These are phyloP conservation scores for Myiozetetes cayanensis DNA, from an alignment of 2,113 vertebrate species.

Conservation along the genomic window DNA sequence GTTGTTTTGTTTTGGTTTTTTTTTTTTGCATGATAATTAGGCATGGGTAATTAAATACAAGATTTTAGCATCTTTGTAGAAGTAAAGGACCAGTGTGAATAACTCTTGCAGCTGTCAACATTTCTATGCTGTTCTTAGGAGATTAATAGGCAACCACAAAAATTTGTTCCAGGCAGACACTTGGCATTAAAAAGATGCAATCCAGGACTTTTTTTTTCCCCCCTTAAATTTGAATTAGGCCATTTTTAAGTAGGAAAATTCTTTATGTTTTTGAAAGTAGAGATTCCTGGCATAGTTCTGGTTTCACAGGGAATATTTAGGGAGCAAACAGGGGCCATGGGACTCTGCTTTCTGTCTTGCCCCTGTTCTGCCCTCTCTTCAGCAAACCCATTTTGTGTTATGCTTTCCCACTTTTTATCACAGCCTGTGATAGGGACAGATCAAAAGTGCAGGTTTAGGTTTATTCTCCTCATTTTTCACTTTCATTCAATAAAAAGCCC, in stretches of 20 bases:
- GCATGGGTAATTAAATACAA: neutral
- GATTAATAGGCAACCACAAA: conserved; percentile 44
- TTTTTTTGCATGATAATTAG: neutral
- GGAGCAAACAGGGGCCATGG: neutral
- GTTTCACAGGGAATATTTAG: conserved; percentile 10
- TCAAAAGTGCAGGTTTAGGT: neutral
- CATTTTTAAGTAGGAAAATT: conserved; percentile 7
- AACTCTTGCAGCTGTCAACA: conserved; percentile 20
- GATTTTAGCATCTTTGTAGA: conserved; percentile 16
- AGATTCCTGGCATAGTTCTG: conserved; percentile 38
- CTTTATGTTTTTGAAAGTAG: neutral
- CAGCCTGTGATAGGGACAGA: neutral
- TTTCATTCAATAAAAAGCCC: neutral
- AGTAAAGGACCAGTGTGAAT: neutral
- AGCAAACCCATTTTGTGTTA: neutral
- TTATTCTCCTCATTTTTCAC: neutral
- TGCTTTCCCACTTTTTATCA: neutral
- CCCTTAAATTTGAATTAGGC: neutral
- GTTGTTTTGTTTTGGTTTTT: too few species aligned
- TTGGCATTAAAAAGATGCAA: conserved; percentile 27
- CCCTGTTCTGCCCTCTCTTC: neutral
- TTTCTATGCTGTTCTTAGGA: conserved; percentile 36
- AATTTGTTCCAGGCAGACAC: conserved; percentile 47
- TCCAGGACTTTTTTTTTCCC: neutral
- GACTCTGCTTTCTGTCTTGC: neutral